Evolutionary conservation across 2,797 vertebrate genomes (phyloP).

Genomic region (Danio jaintianensis): DNA sequence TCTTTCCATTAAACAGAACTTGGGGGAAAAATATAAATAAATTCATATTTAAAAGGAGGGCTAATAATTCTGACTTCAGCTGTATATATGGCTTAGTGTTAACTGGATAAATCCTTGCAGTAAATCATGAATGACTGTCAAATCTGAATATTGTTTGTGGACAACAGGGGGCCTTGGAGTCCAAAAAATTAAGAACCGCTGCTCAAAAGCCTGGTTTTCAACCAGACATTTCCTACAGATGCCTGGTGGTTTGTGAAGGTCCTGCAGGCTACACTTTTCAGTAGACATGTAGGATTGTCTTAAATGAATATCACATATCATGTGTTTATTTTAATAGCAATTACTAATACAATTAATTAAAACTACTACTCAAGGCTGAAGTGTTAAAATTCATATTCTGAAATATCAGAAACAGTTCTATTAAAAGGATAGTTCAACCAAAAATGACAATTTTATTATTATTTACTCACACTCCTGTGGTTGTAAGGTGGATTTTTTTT

Average conservation of each 20-base stretch:
- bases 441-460: too few species aligned
- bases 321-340: neutral
- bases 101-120: neutral
- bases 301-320: constrained; percentile 6
- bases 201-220: neutral
- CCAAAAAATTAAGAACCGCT: neutral
- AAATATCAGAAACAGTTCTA: neutral
- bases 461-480: too few species aligned
- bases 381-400: neutral
- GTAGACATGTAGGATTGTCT: neutral
- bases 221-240: too few species aligned
- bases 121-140: neutral
- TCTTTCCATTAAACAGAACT: too few species aligned
- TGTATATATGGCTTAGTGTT: too few species aligned
- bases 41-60: too few species aligned
- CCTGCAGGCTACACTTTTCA: neutral
- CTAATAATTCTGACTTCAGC: too few species aligned
- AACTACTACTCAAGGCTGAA: neutral
- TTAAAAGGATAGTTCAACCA: too few species aligned
- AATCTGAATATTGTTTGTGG: neutral
- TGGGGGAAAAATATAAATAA: too few species aligned
- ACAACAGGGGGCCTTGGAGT: neutral
- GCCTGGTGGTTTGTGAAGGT: neutral
- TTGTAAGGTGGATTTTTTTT: too few species aligned
- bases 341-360: neutral